Conservation (phyloP, 1,140 invertebrate genomes). For the Lutraria rhynchaena region DNA sequence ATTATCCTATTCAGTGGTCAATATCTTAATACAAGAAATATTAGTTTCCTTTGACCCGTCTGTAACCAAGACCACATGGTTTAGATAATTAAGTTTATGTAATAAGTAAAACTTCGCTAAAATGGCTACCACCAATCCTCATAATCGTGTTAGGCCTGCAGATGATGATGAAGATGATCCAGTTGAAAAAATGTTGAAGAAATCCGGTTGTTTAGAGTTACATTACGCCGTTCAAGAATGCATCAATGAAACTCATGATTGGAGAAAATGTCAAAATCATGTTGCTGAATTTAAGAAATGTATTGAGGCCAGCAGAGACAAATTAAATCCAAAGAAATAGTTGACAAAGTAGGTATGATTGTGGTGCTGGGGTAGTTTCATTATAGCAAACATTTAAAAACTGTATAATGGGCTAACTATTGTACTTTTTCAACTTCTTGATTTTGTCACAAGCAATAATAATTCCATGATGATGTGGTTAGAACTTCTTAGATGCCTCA, state of each 20-base stretch:
- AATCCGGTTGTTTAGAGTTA: slow-evolving; percentile 92
- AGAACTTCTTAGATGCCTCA: no score
- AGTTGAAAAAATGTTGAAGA: slow-evolving; percentile 91
- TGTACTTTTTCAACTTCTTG: no score
- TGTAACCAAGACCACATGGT: no score
- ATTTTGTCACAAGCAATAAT: no score
- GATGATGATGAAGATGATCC: slow-evolving; percentile 84
- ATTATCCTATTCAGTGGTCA: no score
- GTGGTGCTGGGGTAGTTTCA: no score
- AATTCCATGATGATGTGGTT: no score
- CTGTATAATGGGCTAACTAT: no score
- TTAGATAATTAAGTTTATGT: neutral
- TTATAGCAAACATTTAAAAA: no score
- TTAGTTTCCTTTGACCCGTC: no score
- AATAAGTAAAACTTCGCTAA: neutral
- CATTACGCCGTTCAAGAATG: slow-evolving; percentile 94
- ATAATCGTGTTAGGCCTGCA: slow-evolving; percentile 53
- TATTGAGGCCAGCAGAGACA: slow-evolving; percentile 83
- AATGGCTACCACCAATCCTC: slow-evolving; percentile 37
- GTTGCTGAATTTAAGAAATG: slow-evolving; percentile 91
- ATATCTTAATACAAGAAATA: no score
- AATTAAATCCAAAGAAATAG: slow-evolving; percentile 24
- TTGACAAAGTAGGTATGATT: no score
- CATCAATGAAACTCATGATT: slow-evolving; percentile 92
- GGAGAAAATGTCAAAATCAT: slow-evolving; percentile 92